Evolutionary conservation across 2,888 invertebrate genomes (phyloP), one percentile per base, ranked within the genome.

Genomic region (Junonia oenone): DNA sequence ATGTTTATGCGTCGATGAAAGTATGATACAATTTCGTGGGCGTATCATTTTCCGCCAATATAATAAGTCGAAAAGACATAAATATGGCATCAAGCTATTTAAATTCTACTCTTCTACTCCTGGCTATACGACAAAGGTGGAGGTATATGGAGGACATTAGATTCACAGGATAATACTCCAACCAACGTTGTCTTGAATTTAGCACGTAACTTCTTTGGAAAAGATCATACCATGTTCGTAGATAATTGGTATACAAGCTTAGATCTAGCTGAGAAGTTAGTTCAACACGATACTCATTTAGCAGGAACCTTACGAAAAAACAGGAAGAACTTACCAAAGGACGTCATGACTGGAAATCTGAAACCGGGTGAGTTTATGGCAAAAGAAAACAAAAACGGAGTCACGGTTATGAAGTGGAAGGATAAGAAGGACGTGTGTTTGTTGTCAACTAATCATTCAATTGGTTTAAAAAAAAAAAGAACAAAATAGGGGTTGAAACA

Each of bases 371-470:
- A 67, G 38, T 51, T 27, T 35, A 60, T 63, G 11, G 67, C 65
- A 1, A 62, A 27, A 49, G 62, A 68, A 45, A 68, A 59, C 63
- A 45, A 27, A 11, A 62, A 65, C 52, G 65, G 63, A 2, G 64
- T 65, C 26, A 65, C 63, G 35, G 51, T 65, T 11, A 31, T 67
- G 47, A 57, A 58, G 46, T 69, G 64, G 65, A 65, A 59, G 45
- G 64, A 66, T 17, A 68, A 68, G 46, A 27, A 66, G 48, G 66
- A 66, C 38, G 65, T 68, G 0, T 49, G 59, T 14, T 56, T 67
- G 14, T 45, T 69, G 19, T 71, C 67, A 6, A 69, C 67, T 9
- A 70, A 69, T 45, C 62, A 62, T 38, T 55, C 58, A 4, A n/a
- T 26, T 6, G 43, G 26, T 37, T 29, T 55, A 55, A 19, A 9